Evolutionary conservation across 2,113 vertebrate genomes (phyloP), one percentile per base, ranked within the genome.

Genomic region (Romanogobio albipinnatus): DNA sequence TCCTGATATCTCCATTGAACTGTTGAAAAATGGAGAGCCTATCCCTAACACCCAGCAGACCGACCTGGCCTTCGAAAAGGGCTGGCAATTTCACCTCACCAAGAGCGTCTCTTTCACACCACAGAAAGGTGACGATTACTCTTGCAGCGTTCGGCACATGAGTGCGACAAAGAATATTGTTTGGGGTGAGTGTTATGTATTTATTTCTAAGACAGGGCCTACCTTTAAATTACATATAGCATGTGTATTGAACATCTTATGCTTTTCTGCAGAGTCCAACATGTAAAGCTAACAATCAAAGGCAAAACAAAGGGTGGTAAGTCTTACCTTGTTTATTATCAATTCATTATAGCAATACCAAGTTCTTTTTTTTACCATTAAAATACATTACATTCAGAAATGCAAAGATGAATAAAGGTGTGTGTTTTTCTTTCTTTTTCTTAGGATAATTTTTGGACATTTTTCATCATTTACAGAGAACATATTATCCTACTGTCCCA

Each of bases 61-160:
- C 0, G 96, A 97, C 84, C 88, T 97, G 92, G 90, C 95, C 75
- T 98, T 98, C 79, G 90, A 91, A 1, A 83, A 91, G 0, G 90
- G 92, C 83, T 98, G 97, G 97, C 70, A 91, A 8, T 98, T 96
- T 88, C 88, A 96, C 71, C 92, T 95, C 26, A 95, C 96, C 86
- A 93, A 84, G 1, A 47, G 90, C 0, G 88, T 0, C 0, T 0
- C n/a, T 0, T 95, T 97, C 86, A 84, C 0, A 0, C 95, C 96
- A 0, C 0, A 0, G 0, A 5, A 0, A 0, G 66, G 0, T 0
- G 90, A 92, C 0, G 0, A 0, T 0, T 96, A 82, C 3, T 0
- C 0, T 1, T 98, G 97, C 88, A 82, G 0, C 0, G 96, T 98
- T 82, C 36, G 0, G 0, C 97, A 97, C 10, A 0, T 92, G 14